Base-by-base conservation (phyloP, 1,140 invertebrate genomes). In the Drosophila albomicans region DNA sequence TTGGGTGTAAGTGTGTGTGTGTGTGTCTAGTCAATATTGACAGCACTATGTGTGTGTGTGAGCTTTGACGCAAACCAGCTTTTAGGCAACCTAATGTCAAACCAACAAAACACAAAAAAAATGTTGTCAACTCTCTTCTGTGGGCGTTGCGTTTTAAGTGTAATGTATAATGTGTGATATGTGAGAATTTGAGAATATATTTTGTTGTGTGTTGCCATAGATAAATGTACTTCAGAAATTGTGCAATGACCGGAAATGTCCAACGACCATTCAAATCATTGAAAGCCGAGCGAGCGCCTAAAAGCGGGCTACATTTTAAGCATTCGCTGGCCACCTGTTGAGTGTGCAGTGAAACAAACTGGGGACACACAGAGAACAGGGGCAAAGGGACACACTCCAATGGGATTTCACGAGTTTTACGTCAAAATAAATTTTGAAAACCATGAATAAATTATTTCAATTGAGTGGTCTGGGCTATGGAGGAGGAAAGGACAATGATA, bases 191-290 rank as follows among this genome's bases (percentile, higher is more conserved):
- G 7, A 63, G 41, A 51, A 49, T 25, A 25, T 25, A 3, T 11
- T 54, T 16, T 67, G 38, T 45, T 38, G 51, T 38, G 48, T 61
- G 65, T 54, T 54, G 41, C 48, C 58, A 65, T 58, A 64, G 74
- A 69, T 78, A 70, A 69, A 74, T 49, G 52, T 46, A 79, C 73
- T 80, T 72, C 38, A 20, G 61, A 80, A 78, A 84, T 84, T 85
- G 82, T 68, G 81, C 82, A 85, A 52, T 84, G 82, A 82, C 82
- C 78, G 70, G 75, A 84, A 82, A 75, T 70, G 66, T 32, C 61
- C 67, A 59, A 63, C 58, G 45, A 51, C 51, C 66, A 75, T 69
- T 75, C 32, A 70, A 75, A 70, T 63, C 67, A 63, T 63, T 70
- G 52, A 30, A 62, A 63, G 67, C 41, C 46, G 54, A 52, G 28